Evolutionary conservation across 2,113 vertebrate species (phyloP).

Genomic region (Passer montanus): DNA sequence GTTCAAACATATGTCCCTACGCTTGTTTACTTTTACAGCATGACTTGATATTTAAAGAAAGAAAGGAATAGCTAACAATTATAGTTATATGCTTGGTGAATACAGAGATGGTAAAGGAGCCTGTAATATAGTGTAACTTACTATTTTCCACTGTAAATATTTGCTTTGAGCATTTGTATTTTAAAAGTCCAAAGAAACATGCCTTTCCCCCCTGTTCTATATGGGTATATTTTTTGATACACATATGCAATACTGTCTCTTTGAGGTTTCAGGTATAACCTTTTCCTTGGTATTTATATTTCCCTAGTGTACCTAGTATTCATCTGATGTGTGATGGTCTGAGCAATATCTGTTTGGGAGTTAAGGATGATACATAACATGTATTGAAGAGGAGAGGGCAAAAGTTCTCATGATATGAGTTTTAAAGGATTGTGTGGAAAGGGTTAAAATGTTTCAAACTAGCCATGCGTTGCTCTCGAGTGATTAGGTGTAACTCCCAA

Average conservation of each 20-base stretch:
- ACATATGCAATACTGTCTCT: neutral
- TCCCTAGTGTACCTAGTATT: neutral
- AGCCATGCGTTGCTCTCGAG: neutral
- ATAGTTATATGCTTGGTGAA: neutral
- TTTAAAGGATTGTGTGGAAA: conserved; percentile 12
- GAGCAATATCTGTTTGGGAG: neutral
- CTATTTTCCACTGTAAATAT: neutral
- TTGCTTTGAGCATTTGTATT: neutral
- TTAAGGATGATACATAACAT: neutral
- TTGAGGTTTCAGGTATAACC: neutral
- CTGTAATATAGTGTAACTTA: neutral
- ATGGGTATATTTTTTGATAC: neutral
- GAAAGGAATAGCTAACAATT: neutral
- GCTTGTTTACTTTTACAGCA: neutral
- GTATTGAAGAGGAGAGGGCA: neutral
- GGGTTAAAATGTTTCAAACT: conserved; percentile 49
- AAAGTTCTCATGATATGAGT: neutral
- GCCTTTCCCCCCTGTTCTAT: neutral
- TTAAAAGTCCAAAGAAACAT: neutral
- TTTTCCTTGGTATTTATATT: neutral
- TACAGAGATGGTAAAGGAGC: neutral
- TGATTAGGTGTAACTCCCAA: conserved; percentile 79
- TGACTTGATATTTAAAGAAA: neutral
- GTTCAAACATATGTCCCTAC: neutral
- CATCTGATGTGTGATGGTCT: neutral